Percentiles rank a stretch among this genome's conserved stretches.
Conservation (phyloP, 2,113 vertebrate species). For the Aptenodytes forsteri region DNA sequence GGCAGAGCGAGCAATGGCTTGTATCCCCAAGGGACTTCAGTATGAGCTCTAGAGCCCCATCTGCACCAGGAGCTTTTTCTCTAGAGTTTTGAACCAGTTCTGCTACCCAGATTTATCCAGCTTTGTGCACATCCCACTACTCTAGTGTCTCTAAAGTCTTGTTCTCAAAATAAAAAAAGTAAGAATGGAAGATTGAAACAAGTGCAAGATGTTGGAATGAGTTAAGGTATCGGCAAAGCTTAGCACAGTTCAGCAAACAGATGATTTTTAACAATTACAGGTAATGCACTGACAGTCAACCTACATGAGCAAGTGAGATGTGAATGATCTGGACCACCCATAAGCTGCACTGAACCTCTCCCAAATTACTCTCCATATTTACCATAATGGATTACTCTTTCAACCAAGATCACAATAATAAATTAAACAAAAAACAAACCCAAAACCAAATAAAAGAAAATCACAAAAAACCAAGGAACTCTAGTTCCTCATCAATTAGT, state of each 20-base stretch:
- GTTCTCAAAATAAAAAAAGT: neutral
- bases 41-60: neutral
- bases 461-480: neutral
- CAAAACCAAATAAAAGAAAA: neutral
- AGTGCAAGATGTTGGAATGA: neutral
- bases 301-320: neutral
- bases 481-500: neutral
- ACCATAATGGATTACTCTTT: neutral
- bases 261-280: neutral
- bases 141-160: neutral
- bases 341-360: neutral
- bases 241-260: neutral
- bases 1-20: rapidly evolving
- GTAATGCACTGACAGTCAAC: neutral
- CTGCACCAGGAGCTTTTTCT: neutral
- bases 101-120: neutral
- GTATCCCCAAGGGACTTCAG: neutral
- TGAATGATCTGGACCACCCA: neutral
- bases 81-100: neutral
- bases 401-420: neutral
- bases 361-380: neutral
- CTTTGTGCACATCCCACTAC: neutral
- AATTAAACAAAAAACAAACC: neutral
- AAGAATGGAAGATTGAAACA: neutral
- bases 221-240: neutral